Evolutionary conservation across 2,113 vertebrate species (phyloP), one percentile per base, ranked within the genome.

Genomic region (Geococcyx californianus): DNA sequence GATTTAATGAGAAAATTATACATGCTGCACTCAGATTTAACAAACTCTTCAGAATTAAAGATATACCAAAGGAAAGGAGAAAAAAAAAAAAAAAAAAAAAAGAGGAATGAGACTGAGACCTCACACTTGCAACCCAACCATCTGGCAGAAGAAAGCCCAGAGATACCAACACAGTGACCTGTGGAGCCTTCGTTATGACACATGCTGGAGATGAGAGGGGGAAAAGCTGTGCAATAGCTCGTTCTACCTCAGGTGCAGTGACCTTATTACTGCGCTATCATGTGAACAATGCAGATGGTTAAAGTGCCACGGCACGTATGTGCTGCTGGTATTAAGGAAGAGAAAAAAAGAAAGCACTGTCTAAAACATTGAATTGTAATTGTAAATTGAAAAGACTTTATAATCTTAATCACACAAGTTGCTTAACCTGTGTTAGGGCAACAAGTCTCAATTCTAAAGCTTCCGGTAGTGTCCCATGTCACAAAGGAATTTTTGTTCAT

Each of bases 1-100:
- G 97, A 97, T 94, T 97, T 97, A 97, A 98, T 97, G 94, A 97
- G 93, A 93, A 97, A 97, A 98, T 97, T 97, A 97, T 94, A 97
- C 95, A 96, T 95, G 92, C 91, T 96, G 93, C 75, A 93, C 58
- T 97, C 95, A 90, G 80, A 96, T 91, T 97, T 95, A 97, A 91
- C 95, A 97, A 98, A 97, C 81, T 84, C 52, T 93, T 96, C 88
- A 93, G 85, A 91, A 89, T 80, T 91, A 82, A 97, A 92, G 80
- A 93, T 66, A 76, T 47, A 96, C 62, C 63, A 93, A 96, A 96
- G 76, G 66, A 91, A 24, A 23, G 21, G 21, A 12, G 24, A 49
- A 49, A 49, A 49, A 49, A 24, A 54, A 49, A 34, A 16, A 75
- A 45, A 19, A 38, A 83, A 89, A 62, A 34, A 49, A 33, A 60